Conservation (phyloP, 2,113 vertebrate genomes). For the Pagrus major region DNA sequence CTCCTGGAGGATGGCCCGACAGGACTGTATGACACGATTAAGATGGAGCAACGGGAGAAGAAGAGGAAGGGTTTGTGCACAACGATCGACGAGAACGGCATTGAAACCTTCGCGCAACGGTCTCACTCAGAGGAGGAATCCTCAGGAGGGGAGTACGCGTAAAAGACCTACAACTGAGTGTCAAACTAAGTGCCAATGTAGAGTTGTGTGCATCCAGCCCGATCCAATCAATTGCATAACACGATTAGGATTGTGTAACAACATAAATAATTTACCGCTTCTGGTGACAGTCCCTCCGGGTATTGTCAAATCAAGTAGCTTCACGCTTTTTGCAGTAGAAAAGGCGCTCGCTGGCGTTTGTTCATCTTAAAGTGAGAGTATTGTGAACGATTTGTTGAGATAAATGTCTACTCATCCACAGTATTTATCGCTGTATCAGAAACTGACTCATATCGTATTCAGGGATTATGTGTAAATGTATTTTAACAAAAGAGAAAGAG, state of each 20-base stretch:
- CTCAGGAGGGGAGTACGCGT: conserved; percentile 89
- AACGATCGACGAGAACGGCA: conserved; percentile 78
- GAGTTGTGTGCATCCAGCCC: conserved; percentile 63
- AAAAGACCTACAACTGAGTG: conserved; percentile 68
- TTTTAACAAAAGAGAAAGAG: conserved; percentile 59
- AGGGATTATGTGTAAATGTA: conserved; percentile 80
- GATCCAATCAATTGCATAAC: conserved; percentile 82
- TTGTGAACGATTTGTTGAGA: conserved; percentile 75
- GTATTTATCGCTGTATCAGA: conserved; percentile 81
- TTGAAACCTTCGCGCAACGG: conserved; percentile 78
- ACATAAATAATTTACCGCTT: conserved; percentile 65
- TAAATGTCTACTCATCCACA: conserved; percentile 78
- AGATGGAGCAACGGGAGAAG: conserved; percentile 90
- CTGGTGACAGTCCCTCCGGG: conserved; percentile 41
- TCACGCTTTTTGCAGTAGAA: conserved; percentile 61
- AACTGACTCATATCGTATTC: conserved; percentile 81
- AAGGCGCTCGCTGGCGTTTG: conserved; percentile 41
- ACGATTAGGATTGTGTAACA: conserved; percentile 81
- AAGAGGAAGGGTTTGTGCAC: conserved; percentile 81
- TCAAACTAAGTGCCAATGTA: conserved; percentile 74
- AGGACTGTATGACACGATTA: conserved; percentile 95
- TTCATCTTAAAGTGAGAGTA: conserved; percentile 62
- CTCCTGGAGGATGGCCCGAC: conserved; percentile 95
- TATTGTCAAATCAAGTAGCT: conserved; percentile 58
- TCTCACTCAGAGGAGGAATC: conserved; percentile 87